Base-by-base conservation (phyloP, 2,113 vertebrate species). In the Indicator maculatus region DNA sequence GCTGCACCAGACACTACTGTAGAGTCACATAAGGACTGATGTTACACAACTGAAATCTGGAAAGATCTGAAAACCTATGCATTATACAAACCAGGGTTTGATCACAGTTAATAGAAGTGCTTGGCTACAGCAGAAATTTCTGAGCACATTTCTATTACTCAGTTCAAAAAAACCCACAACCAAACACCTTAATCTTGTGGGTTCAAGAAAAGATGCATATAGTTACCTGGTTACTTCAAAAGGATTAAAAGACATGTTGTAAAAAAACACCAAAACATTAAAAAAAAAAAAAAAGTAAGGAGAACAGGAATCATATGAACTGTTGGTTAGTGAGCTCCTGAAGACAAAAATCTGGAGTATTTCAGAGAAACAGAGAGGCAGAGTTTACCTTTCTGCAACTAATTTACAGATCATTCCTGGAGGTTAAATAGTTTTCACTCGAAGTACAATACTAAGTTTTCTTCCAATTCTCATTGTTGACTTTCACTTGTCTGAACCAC, bases 71-170 rank as follows among this genome's bases (percentile, higher is more conserved):
- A 95, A 92, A 83, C 27, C 66, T 89, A 65, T 76, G 65, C 8
- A 7, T 86, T 86, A 90, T 63, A 93, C 70, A 96, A 95, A 95
- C 88, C 75, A 78, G 45, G 11, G 33, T 86, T 91, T 86, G 85
- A 91, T 90, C 11, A 60, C 6, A 50, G 14, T 59, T 85, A 93
- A 76, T 65, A 67, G 52, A 94, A 85, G 23, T 27, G 39, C 30
- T 60, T 83, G 31, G 38, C 58, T 72, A 60, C 9, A 86, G 71
- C 72, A 91, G 41, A 44, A 69, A 88, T 90, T 36, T 77, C 66
- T 93, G 67, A 91, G 64, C 31, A 75, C 4, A 38, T 4, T 83
- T 33, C 15, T 92, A 52, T 81, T 77, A 74, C 24, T 47, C 5
- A 9, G 10, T 27, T 80, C 23, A 26, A 44, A 76, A 73, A 39